Conservation (phyloP, 2,797 vertebrate genomes). For the Salarias fasciatus region DNA sequence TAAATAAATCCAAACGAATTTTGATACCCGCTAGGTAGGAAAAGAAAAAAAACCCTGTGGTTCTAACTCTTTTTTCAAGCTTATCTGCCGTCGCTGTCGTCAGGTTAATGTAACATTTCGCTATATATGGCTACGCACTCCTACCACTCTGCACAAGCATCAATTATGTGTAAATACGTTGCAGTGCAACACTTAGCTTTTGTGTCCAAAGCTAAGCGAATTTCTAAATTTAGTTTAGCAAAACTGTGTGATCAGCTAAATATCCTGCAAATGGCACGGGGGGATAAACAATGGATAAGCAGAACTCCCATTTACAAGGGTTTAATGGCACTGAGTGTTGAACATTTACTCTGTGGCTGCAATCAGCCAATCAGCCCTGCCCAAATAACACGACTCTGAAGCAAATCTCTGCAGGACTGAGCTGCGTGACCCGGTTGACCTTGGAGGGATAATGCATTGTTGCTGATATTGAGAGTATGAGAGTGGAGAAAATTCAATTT, state of each 20-base stretch:
- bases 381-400: slow-evolving; percentile 63
- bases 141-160: too few relatives aligned
- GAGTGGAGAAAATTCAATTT: slow-evolving; percentile 76
- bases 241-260: slow-evolving; percentile 68
- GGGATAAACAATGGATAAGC: slow-evolving; percentile 56
- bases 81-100: too few relatives aligned
- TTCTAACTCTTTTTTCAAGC: too few relatives aligned
- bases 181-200: slow-evolving; percentile 13
- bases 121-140: too few relatives aligned
- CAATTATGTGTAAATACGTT: slow-evolving; percentile 23
- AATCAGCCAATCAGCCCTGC: slow-evolving; percentile 48
- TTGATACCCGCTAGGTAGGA: too few relatives aligned
- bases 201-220: slow-evolving; percentile 47
- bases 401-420: slow-evolving; percentile 57
- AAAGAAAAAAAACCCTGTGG: too few relatives aligned
- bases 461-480: slow-evolving; percentile 74
- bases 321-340: slow-evolving; percentile 66
- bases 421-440: slow-evolving; percentile 67
- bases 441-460: slow-evolving; percentile 75
- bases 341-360: slow-evolving; percentile 60
- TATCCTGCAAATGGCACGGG: slow-evolving; percentile 53
- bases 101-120: too few relatives aligned
- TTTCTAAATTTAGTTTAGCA: slow-evolving; percentile 50
- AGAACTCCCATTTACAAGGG: slow-evolving; percentile 59
- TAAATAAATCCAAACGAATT: too few relatives aligned